Percentiles rank a stretch among this genome's conserved stretches.
phyloP scores from a whole-genome alignment of 2,797 vertebrate species.

The Sebastes kiyomatsui region DNA sequence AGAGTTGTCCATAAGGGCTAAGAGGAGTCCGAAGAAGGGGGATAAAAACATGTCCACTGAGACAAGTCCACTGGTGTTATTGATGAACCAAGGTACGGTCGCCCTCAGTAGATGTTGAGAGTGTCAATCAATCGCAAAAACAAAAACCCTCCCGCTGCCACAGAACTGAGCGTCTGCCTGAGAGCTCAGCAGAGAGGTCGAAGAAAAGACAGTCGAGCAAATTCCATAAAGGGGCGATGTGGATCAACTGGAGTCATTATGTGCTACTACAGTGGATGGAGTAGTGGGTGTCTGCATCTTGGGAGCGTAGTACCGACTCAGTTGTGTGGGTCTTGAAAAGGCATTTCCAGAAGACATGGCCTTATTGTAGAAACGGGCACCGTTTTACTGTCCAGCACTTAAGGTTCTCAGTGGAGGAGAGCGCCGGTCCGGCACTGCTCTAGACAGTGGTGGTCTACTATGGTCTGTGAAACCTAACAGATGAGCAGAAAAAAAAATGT shows the following conservation, averaged over 20 bases:
- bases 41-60: constrained; percentile 61
- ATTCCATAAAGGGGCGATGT: constrained; percentile 52
- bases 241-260: constrained; percentile 61
- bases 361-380: constrained; percentile 89
- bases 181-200: constrained; percentile 59
- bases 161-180: constrained; percentile 53
- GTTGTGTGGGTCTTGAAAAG: constrained; percentile 83
- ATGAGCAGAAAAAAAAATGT: background rate
- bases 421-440: constrained; percentile 79
- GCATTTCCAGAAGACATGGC: constrained; percentile 90
- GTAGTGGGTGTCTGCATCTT: constrained; percentile 62
- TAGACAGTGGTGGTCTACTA: constrained; percentile 91
- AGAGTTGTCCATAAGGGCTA: constrained; percentile 21
- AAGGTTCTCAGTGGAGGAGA: constrained; percentile 88
- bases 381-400: constrained; percentile 95
- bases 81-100: constrained; percentile 31
- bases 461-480: constrained; percentile 95
- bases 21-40: constrained; percentile 41
- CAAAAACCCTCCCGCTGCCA: constrained; percentile 26
- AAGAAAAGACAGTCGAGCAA: constrained; percentile 38
- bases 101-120: constrained; percentile 29
- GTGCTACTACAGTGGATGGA: constrained; percentile 74
- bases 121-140: constrained; percentile 29
- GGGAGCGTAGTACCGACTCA: constrained; percentile 65
- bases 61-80: constrained; percentile 50